Percentiles rank a stretch among this genome's conserved stretches.
Conservation (phyloP, 64 coral and sea anemone species). For the Hydrozoanthus tunicans region DNA sequence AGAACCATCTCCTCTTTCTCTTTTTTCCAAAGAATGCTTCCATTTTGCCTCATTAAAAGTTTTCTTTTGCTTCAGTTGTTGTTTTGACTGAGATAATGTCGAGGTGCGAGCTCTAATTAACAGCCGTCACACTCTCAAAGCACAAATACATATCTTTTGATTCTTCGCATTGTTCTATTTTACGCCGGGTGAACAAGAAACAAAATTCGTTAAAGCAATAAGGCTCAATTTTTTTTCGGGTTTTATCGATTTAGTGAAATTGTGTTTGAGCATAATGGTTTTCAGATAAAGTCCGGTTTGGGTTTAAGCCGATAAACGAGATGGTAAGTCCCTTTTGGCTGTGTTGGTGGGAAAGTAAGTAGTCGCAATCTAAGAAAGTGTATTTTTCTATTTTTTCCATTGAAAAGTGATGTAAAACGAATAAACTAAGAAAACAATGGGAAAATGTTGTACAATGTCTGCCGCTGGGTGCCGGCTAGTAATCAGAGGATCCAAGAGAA, state of each 20-base stretch:
- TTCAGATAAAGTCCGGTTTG: not conserved
- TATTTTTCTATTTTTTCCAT: no score
- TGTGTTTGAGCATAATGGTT: not conserved
- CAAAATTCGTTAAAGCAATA: not conserved
- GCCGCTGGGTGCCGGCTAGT: not conserved
- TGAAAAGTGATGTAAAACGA: not conserved
- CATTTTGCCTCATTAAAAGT: slow-evolving; percentile 53
- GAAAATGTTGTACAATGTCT: not conserved
- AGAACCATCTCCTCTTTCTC: not conserved
- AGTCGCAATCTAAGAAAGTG: no score
- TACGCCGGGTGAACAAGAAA: not conserved
- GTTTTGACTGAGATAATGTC: not conserved
- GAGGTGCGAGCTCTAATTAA: not conserved
- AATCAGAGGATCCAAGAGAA: not conserved
- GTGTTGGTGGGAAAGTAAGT: no score
- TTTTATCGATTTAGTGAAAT: not conserved
- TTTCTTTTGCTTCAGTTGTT: slow-evolving; percentile 25
- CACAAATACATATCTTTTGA: not conserved
- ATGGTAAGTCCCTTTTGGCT: no score
- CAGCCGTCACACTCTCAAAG: not conserved
- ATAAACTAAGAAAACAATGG: not conserved
- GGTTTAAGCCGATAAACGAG: not conserved
- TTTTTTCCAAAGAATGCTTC: slow-evolving; percentile 27
- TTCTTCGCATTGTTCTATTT: not conserved
- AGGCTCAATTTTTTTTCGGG: not conserved